A percentile compares a stretch with the other conserved stretches of the same genome.
Evolutionary conservation across 92 coral and sea anemone genomes (phyloP).

Genomic region (Porites lobata): DNA sequence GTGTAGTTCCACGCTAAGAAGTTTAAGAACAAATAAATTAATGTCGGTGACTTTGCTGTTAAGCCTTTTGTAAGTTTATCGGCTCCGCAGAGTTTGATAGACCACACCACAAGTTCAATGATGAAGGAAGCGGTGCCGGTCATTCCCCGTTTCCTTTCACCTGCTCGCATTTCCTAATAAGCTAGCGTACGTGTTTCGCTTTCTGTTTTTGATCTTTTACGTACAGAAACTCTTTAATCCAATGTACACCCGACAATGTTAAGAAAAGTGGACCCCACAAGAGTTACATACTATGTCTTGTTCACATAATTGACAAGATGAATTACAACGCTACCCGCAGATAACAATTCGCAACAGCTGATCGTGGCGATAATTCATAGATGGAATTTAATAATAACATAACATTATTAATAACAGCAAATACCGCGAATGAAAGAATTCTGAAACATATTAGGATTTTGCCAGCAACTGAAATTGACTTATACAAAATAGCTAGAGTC

Average conservation of each 20-base stretch:
- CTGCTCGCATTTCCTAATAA: conserved; percentile 38
- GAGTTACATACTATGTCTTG: background rate
- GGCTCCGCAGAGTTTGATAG: background rate
- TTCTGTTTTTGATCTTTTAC: background rate
- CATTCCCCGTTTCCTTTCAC: conserved; percentile 15
- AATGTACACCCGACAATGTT: background rate
- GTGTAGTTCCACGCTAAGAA: background rate
- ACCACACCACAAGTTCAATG: background rate
- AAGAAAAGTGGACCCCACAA: background rate
- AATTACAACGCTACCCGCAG: too few species aligned
- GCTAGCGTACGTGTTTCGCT: conserved; percentile 34
- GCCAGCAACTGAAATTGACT: too few species aligned
- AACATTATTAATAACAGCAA: too few species aligned
- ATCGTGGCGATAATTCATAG: too few species aligned
- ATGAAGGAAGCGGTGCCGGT: conserved; percentile 37
- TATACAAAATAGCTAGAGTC: too few species aligned
- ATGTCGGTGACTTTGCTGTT: conserved; percentile 21
- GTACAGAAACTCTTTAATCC: conserved; percentile 4
- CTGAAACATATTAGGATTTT: too few species aligned
- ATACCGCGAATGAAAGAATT: too few species aligned
- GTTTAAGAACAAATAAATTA: background rate
- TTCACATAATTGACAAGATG: too few species aligned
- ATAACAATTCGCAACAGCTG: too few species aligned
- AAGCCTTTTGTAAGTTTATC: conserved; percentile 1
- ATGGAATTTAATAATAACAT: too few species aligned